Base-by-base conservation (phyloP, 35 echinoderm and acorn worm species). In the Antedon bifida region DNA sequence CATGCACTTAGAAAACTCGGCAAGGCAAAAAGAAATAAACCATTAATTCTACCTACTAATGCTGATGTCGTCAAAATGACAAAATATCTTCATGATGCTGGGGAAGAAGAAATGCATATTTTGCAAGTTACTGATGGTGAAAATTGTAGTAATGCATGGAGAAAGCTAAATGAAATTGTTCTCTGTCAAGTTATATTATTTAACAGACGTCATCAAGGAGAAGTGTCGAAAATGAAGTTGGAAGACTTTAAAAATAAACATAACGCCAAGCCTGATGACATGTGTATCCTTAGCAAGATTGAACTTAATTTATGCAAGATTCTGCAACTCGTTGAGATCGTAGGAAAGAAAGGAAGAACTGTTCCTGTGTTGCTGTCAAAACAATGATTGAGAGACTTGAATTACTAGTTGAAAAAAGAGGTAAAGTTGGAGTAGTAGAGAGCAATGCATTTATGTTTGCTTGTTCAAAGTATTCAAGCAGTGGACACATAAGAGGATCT, bases 401-500 rank as follows among this genome's bases (percentile, higher is more conserved):
- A 35, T 35, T 78, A 35, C 76, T 78, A 32, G 34, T 34, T 35
- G 34, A 78, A 32, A 78, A 32, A 34, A 32, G 76, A 34, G 19
- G 34, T 32, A 34, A 7, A 34, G 30, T 78, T 2, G 30, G 76
- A 78, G 76, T 78, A 32, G 34, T 14, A 32, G 31, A 32, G 34
- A 32, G 34, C 14, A 78, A 78, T 78, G 34, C 26, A 35, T 78
- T 34, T 78, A 17, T 78, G 76, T 78, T 78, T 78, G 76, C 76
- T 78, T 35, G 76, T 78, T 32, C 76, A 34, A 34, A 31, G 31
- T 78, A 78, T 78, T 32, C 76, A 34, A 34, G 31, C 34, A 32
- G 31, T 78, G 73, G 83, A 34, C 83, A 86, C 42, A 78, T 86
- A 32, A 8, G 91, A 34, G 91, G 78, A 82, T 82, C 36, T 86